These are phyloP conservation scores for Chloromyia formosa DNA, from an alignment of 2,888 invertebrate species.

Conservation along the genomic window DNA sequence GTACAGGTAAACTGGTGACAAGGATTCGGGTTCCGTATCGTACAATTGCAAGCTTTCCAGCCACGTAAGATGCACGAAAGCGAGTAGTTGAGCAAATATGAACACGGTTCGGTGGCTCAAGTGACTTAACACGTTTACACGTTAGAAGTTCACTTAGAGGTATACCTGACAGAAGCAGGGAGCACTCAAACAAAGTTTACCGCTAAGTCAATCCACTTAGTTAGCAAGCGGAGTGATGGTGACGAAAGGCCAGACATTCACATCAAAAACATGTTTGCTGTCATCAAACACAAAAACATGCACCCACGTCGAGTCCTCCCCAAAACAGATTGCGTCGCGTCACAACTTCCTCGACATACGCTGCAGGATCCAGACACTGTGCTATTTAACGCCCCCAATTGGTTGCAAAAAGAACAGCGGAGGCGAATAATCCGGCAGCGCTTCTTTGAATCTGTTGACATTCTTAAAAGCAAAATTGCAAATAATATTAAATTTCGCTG, in stretches of 20 bases:
- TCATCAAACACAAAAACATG: constrained; percentile 25
- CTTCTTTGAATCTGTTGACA: constrained; percentile 31
- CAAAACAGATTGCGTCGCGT: not conserved
- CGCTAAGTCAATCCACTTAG: constrained; percentile 36
- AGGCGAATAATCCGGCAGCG: not conserved
- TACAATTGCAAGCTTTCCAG: not conserved
- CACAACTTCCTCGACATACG: not conserved
- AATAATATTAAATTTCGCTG: constrained; percentile 47
- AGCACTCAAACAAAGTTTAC: constrained; percentile 39
- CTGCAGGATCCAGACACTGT: not conserved
- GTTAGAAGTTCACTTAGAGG: constrained; percentile 37
- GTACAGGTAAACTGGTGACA: not conserved
- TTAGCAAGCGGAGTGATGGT: not conserved
- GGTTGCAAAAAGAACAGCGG: not conserved
- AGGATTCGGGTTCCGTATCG: not conserved
- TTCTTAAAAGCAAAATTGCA: constrained; percentile 45
- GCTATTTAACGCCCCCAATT: not conserved
- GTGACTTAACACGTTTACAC: constrained; percentile 41
- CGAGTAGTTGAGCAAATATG: constrained; percentile 31
- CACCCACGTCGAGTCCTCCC: not conserved
- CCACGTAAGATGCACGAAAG: not conserved
- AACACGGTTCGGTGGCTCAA: constrained; percentile 26
- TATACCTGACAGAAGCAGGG: constrained; percentile 33
- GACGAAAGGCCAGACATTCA: constrained; percentile 1
- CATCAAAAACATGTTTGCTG: constrained; percentile 28